Conservation (phyloP, 2,797 vertebrate species). For the Rhabdophis nuchalis region DNA sequence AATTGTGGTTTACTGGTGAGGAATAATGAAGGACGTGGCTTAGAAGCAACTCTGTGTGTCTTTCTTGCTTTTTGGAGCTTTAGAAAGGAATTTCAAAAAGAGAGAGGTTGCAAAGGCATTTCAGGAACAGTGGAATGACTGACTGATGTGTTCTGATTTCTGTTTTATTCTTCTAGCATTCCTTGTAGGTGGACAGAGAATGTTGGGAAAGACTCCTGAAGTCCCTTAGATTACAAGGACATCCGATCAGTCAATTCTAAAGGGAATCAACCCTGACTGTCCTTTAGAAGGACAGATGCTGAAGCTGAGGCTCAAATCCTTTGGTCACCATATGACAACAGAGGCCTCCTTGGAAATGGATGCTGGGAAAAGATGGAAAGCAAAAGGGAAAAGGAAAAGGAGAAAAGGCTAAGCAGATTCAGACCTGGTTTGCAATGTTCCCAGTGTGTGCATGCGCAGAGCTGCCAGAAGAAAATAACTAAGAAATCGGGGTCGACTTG, state of each 20-base stretch:
- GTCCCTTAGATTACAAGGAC: not conserved
- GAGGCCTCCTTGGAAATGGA: not conserved
- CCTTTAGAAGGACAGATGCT: not conserved
- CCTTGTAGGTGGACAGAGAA: not conserved
- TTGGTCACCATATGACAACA: not conserved
- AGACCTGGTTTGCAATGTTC: not conserved
- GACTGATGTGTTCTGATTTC: not conserved
- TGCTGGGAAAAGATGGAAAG: not conserved
- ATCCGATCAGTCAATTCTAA: not conserved
- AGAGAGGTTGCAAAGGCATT: not conserved
- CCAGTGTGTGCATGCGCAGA: no score
- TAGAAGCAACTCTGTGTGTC: not conserved
- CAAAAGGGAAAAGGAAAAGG: not conserved
- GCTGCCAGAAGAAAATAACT: no score
- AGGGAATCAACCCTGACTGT: not conserved
- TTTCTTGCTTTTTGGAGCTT: not conserved
- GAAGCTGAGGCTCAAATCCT: not conserved
- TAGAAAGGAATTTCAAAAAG: not conserved
- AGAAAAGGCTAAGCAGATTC: not conserved
- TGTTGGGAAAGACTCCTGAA: not conserved
- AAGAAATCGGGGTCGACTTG: no score
- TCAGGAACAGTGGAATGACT: not conserved
- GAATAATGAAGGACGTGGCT: not conserved
- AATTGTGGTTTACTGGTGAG: not conserved
- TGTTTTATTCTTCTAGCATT: not conserved